Base-by-base conservation (phyloP, 1,140 invertebrate genomes). In the Danaus melanippus region DNA sequence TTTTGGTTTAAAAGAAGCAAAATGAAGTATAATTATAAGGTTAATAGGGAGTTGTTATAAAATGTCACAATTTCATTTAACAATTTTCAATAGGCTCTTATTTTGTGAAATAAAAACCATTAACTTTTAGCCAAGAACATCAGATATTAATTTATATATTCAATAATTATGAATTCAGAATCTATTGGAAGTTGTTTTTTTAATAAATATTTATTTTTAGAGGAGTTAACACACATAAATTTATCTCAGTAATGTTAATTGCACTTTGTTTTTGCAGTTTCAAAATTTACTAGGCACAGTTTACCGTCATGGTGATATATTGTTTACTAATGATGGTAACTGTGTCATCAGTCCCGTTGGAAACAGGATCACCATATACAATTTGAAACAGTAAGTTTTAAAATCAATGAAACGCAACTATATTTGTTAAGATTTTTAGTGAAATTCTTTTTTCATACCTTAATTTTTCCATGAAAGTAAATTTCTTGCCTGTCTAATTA, bases 271-370 rank as follows among this genome's bases (percentile, higher is more conserved):
- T 62, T 76, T 92, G 66, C 81, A 99, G 96, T 98, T 99, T 87
- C 95, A 92, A 62, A 98, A 98, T 88, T 87, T 98, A 52, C 86
- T 99, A 42, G 97, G 97, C 8, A 94, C 96, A 32, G 96, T 98
- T 7, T 99, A 99, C 78, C 88, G 89, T 21, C 93, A 93, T 79
- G 97, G 98, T 17, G 93, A 98, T 84, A 76, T 99, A 41, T 68
- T 94, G 32, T 99, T 99, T 84, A 92, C 94, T 8, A 90, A 91
- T 32, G 96, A 99, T 93, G 97, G 97, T 50, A 95, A 95, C 71
- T 92, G 92, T 48, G 90, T 99, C 9, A 93, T 98, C 42, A 98
- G 96, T 86, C 97, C 97, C 17, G 97, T 99, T 41, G 97, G 97
- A 15, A 99, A 99, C 85, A 90, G 95, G 74, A 93, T 99, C 47